Percentiles rank a stretch among this genome's conserved stretches.
Conservation (phyloP, 2,797 vertebrate species). For the Cossypha caffra region DNA sequence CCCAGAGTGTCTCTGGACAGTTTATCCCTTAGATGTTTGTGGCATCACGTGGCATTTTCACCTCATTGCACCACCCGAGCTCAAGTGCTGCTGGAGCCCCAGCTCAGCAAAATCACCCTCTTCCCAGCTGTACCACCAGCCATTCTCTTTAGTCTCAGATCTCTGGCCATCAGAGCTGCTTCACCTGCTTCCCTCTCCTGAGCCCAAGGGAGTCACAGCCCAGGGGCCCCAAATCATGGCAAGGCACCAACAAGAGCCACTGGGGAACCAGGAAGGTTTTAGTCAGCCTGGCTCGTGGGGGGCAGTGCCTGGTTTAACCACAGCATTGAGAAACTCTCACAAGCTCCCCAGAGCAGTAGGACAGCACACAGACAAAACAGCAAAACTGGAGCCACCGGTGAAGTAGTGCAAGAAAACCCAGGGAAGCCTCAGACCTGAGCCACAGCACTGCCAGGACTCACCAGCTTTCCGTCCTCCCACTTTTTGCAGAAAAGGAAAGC, state of each 20-base stretch:
- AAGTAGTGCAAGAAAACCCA: fast-evolving
- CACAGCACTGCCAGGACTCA: fast-evolving
- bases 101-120: not conserved
- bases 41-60: not conserved
- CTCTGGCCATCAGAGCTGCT: fast-evolving
- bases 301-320: not conserved
- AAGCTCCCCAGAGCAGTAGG: not conserved
- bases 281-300: not conserved
- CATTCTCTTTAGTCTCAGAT: fast-evolving
- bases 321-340: fast-evolving
- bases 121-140: not conserved
- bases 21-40: not conserved
- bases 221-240: not conserved
- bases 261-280: not conserved
- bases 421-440: not conserved
- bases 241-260: not conserved
- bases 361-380: fast-evolving
- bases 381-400: fast-evolving
- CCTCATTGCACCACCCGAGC: fast-evolving
- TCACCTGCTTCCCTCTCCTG: not conserved
- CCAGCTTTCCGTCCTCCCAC: not conserved
- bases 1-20: not conserved
- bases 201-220: not conserved
- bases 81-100: not conserved
- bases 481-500: not conserved